Base-by-base conservation (phyloP, 1,140 invertebrate genomes). In the Brachystomella parvula region DNA sequence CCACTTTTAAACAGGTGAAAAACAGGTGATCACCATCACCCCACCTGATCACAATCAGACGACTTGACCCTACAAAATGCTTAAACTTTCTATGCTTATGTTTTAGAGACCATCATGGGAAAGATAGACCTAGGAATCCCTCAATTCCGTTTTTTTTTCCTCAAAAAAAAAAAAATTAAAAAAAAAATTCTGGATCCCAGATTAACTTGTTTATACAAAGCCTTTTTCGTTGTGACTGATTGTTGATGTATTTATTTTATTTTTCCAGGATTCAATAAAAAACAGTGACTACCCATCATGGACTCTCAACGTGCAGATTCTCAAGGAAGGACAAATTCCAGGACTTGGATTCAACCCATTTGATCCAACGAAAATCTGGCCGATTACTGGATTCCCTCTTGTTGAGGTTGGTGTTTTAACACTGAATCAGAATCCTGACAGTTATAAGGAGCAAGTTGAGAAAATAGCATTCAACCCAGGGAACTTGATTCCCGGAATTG, bases 391-490 rank as follows among this genome's bases (percentile, higher is more conserved):
- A 17, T 97, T 81, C 77, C 95, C 95, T 12, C 79, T 98, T 56
- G 94, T 94, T 63, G 86, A 85, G 3, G 93, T 97, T 1, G 96
- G 96, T 0, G 88, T 76, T 65, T 75, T 85, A 68, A 80, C 81
- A 6, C 75, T 85, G 9, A 78, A 81, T 77, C 82, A 85, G 53
- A 95, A 95, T 77, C 90, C 94, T 1, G 85, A 84, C 67, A 96
- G 96, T 77, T 96, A 95, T 78, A 96, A 95, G 77, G 84, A 89
- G 53, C 91, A 96, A 76, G 85, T 98, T 12, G 96, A 98, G 78
- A 95, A 98, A 80, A 81, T 91, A 19, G 83, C 83, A 28, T 84
- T 84, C 72, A 78, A 76, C 39, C 82, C 83, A 1, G 76, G 79
- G 3, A 80, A 84, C 70, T 72, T 85, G 70, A 78, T 84, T 44